These are phyloP conservation scores for Gymnogyps californianus DNA, from an alignment of 2,113 vertebrate genomes.

Conservation along the genomic window DNA sequence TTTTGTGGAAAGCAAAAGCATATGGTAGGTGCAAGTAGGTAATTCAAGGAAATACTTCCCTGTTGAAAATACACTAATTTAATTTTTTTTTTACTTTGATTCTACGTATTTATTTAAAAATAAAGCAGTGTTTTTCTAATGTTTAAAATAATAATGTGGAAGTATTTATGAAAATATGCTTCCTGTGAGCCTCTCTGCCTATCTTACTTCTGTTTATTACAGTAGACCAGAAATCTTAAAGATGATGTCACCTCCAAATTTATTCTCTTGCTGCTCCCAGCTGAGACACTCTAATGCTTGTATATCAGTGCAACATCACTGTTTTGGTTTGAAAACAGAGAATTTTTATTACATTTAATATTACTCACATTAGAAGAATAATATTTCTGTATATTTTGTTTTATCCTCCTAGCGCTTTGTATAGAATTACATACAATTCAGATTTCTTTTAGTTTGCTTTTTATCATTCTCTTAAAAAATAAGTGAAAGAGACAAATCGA, in stretches of 20 bases:
- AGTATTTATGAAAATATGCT: background rate
- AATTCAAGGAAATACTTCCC: background rate
- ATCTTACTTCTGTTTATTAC: background rate
- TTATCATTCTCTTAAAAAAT: background rate
- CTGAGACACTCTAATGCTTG: background rate
- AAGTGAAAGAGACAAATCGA: background rate
- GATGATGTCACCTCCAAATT: background rate
- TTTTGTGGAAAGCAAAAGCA: background rate
- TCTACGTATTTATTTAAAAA: background rate
- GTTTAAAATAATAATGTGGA: background rate
- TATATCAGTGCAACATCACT: background rate
- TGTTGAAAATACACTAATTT: background rate
- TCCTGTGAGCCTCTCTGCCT: background rate
- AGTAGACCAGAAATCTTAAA: background rate
- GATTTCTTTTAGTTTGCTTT: background rate
- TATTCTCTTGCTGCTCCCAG: background rate
- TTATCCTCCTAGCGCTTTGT: background rate
- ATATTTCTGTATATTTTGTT: background rate
- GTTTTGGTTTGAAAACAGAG: background rate
- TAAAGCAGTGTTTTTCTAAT: background rate
- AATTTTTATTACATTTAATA: background rate
- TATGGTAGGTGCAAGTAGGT: background rate
- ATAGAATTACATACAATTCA: background rate
- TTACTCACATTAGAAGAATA: background rate
- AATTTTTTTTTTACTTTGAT: background rate